Base-by-base conservation (phyloP, 2,888 invertebrate genomes). In the Cistogaster globosa region DNA sequence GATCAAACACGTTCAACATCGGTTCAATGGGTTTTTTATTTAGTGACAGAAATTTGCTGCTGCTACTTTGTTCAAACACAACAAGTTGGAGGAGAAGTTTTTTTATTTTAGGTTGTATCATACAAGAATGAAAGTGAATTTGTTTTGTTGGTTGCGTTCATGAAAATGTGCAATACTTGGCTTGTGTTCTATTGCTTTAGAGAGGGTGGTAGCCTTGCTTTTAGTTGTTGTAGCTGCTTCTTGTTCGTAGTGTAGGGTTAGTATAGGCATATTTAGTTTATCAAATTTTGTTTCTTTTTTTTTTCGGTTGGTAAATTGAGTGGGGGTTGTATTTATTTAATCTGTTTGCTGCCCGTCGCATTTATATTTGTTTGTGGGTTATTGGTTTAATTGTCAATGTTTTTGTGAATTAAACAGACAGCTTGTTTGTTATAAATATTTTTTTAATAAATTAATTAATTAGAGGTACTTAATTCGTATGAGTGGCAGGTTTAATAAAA, bases 51-150 rank as follows among this genome's bases (percentile, higher is more conserved):
- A 8, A 38, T 32, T 58, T 5, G 53, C 58, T 55, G 71, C 65
- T 75, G 67, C 58, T 22, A 12, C 22, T 42, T 45, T 42, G 18
- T 4, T 20, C 2, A 48, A 16, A 32, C 67, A 0, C 18, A 1
- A 32, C 16, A 16, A 18, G 82, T 85, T 82, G 82, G 60, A 85
- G 85, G 85, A 62, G 85, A 85, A 80, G 7, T 76, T 48, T 11
- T 18, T n/a, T 22, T 57, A 3, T 26, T 26, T 14, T 38, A 16
- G 42, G 74, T 69, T 82, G 60, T 16, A 60, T 85, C 74, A 58
- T 53, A 53, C 85, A 67, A 67, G 68, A 81, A 82, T 85, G 85
- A 85, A 85, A 85, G 85, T 85, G 85, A 85, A 82, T 85, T 77
- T 42, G 45, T 38, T 20, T 42, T 20, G 36, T 57, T 51, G 16